These are phyloP conservation scores for Paramormyrops kingsleyae DNA, from an alignment of 2,113 vertebrate genomes.

Conservation along the genomic window DNA sequence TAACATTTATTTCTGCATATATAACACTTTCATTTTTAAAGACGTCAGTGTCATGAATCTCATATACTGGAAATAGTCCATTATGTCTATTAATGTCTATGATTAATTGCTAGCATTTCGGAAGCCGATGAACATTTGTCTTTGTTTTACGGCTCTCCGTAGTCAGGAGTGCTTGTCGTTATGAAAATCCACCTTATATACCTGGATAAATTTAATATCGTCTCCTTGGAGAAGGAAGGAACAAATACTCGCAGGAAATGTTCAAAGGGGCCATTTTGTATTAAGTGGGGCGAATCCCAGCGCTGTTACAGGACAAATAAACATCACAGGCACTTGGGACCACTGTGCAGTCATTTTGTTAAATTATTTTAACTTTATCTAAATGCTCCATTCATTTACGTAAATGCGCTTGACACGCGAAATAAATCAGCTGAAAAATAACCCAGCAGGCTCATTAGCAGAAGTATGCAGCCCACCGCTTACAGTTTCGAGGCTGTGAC, in stretches of 20 bases:
- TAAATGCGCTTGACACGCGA: slow-evolving; percentile 48
- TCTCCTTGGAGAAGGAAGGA: slow-evolving; percentile 52
- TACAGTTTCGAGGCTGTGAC: slow-evolving; percentile 26
- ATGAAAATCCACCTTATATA: slow-evolving; percentile 50
- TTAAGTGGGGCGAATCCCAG: slow-evolving; percentile 51
- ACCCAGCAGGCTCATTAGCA: slow-evolving; percentile 47
- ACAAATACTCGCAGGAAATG: slow-evolving; percentile 39
- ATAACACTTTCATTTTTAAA: slow-evolving; percentile 55
- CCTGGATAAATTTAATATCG: slow-evolving; percentile 48
- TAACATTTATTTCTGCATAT: slow-evolving; percentile 28
- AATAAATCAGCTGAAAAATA: slow-evolving; percentile 56
- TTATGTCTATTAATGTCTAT: slow-evolving; percentile 46
- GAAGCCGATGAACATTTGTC: slow-evolving; percentile 64
- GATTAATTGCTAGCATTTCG: slow-evolving; percentile 54
- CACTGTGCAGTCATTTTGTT: slow-evolving; percentile 40
- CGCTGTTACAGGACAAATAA: slow-evolving; percentile 35
- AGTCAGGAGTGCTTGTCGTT: slow-evolving; percentile 41
- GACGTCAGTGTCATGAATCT: slow-evolving; percentile 55
- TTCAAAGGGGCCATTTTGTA: slow-evolving; percentile 45
- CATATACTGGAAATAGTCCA: slow-evolving; percentile 49
- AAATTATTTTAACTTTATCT: slow-evolving; percentile 57
- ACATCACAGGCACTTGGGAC: slow-evolving; percentile 41
- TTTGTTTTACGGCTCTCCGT: slow-evolving; percentile 57
- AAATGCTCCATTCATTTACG: slow-evolving; percentile 53
- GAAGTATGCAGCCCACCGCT: slow-evolving; percentile 33